Conservation (phyloP, 2,113 vertebrate genomes). For the Actenoides hombroni region DNA sequence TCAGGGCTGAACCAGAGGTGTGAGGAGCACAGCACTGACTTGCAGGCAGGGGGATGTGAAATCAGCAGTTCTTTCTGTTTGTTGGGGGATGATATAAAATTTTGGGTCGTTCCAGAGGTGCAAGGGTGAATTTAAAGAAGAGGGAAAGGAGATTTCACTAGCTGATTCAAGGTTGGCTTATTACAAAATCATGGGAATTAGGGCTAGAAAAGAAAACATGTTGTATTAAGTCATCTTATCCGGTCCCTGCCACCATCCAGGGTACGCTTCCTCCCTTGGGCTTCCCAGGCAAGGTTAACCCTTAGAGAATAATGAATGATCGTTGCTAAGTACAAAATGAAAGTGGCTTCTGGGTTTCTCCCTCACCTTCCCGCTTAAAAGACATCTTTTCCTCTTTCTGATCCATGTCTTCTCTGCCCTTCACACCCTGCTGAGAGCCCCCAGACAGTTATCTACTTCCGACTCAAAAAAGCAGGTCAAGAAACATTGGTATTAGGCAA, state of each 20-base stretch:
- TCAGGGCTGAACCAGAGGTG: not conserved
- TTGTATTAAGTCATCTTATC: constrained; percentile 40
- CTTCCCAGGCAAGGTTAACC: constrained; percentile 22
- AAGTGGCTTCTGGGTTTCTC: not conserved
- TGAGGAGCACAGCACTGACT: not conserved
- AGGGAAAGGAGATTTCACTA: not conserved
- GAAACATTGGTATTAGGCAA: not conserved
- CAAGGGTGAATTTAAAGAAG: not conserved
- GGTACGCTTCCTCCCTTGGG: not conserved
- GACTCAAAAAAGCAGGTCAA: not conserved
- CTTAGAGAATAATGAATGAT: not conserved
- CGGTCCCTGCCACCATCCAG: constrained; percentile 1
- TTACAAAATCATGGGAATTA: constrained; percentile 33
- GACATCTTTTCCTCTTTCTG: not conserved
- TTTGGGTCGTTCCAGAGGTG: not conserved
- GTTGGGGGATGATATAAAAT: not conserved
- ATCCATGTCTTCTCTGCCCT: not conserved
- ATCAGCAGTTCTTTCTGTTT: not conserved
- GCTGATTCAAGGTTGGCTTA: not conserved
- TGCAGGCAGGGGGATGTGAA: not conserved
- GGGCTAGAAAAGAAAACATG: constrained; percentile 25
- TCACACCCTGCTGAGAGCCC: not conserved
- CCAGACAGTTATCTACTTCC: not conserved
- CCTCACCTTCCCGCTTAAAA: not conserved
- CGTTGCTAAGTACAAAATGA: not conserved